These are phyloP conservation scores for Holocentrus rufus DNA, from an alignment of 2,797 vertebrate species.

Conservation along the genomic window DNA sequence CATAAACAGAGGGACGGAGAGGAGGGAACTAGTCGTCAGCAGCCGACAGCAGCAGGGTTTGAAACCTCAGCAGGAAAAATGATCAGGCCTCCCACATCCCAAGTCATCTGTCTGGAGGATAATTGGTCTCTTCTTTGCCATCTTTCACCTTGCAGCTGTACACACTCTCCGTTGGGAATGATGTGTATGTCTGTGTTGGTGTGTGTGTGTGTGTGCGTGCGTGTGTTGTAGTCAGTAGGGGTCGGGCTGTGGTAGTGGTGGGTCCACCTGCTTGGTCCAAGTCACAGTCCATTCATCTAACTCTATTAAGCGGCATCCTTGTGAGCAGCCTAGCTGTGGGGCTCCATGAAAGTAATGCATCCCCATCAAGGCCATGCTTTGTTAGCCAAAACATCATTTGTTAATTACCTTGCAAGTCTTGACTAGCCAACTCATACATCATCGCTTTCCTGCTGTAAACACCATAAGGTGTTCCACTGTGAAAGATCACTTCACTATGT, in stretches of 20 bases:
- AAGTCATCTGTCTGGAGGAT: constrained; percentile 78
- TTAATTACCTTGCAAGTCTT: constrained; percentile 79
- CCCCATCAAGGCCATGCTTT: constrained; percentile 72
- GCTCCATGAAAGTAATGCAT: constrained; percentile 70
- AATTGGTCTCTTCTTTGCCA: constrained; percentile 79
- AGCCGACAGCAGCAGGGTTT: constrained; percentile 61
- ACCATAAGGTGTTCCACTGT: constrained; percentile 70
- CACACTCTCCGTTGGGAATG: constrained; percentile 67
- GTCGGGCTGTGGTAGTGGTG: constrained; percentile 41
- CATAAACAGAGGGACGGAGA: constrained; percentile 47
- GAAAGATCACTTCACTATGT: constrained; percentile 65
- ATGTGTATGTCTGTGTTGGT: constrained; percentile 47
- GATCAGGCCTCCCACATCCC: constrained; percentile 68
- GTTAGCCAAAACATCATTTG: constrained; percentile 79
- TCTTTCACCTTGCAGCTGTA: constrained; percentile 82
- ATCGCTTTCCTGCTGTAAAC: constrained; percentile 73
- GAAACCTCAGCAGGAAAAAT: constrained; percentile 73
- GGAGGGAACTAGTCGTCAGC: constrained; percentile 54
- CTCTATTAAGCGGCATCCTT: constrained; percentile 70
- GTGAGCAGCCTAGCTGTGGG: constrained; percentile 66
- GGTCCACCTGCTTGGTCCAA: constrained; percentile 73
- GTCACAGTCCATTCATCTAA: constrained; percentile 78
- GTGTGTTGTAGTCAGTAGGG: constrained; percentile 45
- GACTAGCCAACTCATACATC: constrained; percentile 72
- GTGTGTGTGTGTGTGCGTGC: constrained; percentile 23